Evolutionary conservation across 2,888 invertebrate species (phyloP), one percentile per base, ranked within the genome.

Genomic region (Acanthoscelides obtectus): DNA sequence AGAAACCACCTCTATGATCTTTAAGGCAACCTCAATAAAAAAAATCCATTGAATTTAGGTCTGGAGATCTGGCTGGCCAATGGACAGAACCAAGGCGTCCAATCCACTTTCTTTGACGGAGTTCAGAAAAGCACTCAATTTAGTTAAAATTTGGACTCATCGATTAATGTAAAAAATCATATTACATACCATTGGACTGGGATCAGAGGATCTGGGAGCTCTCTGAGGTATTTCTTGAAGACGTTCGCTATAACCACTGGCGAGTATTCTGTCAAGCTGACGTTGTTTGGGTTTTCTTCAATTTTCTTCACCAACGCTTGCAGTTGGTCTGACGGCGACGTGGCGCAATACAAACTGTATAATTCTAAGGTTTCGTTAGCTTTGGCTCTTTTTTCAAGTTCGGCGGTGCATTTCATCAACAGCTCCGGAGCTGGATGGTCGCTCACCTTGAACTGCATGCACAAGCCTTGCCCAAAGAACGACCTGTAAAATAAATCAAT

Each of bases 181-280:
- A n/a, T n/a, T n/a, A n/a, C n/a, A n/a, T n/a, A 94, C 87, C 90
- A 90, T 81, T 90, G 89, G 63, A 92, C 91, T 22, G 93, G 93
- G 77, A 94, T 91, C 70, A 94, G 87, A 3, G 93, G 92, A 83
- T 93, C 92, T 0, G 92, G 92, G 75, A 94, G 84, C 81, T 94
- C 93, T 68, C 92, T 84, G 66, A 94, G 85, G 83, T 90, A 93
- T 81, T 91, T 91, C 81, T 93, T 93, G 72, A 94, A 84, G 69
- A 90, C 87, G 76, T 88, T 88, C 22, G 89, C 88, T 76, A 91
- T 87, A 77, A 88, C 87, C 74, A 88, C 86, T 19, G 89, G 86
- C 66, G 87, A 87, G 80, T 87, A 89, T 17, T 84, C 82, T 74
- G 80, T 83, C 72, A 89, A 81, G 79, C 88, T 87, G 64, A 86